Evolutionary conservation across 2,888 invertebrate genomes (phyloP).

Genomic region (Pyrocoelia pectoralis): DNA sequence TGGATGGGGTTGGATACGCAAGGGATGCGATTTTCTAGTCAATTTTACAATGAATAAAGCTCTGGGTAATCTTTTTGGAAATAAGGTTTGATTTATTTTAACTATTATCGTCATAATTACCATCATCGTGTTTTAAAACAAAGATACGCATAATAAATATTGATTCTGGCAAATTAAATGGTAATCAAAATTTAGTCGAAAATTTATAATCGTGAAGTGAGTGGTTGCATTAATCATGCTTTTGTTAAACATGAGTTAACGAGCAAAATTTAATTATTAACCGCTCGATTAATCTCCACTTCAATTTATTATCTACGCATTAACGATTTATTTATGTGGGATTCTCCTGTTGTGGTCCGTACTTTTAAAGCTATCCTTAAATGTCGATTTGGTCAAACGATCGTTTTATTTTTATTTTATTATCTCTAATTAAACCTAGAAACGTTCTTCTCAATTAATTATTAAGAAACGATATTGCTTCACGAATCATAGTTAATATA

Average conservation of each 20-base stretch:
- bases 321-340: constrained; percentile 38
- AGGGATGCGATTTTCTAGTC: constrained; percentile 58
- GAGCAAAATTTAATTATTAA: constrained; percentile 40
- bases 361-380: not conserved
- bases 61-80: constrained; percentile 46
- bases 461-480: not conserved
- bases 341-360: constrained; percentile 31
- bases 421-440: not conserved
- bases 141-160: not conserved
- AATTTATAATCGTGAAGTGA: constrained; percentile 21
- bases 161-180: constrained; percentile 16
- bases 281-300: constrained; percentile 38
- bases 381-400: not conserved
- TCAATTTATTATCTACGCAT: constrained; percentile 38
- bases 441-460: not conserved
- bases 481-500: constrained; percentile 7
- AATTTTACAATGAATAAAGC: constrained; percentile 55
- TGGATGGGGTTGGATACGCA: constrained; percentile 49
- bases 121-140: not conserved
- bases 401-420: not conserved
- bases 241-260: constrained; percentile 38
- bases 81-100: constrained; percentile 28
- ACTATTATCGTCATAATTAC: not conserved
- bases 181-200: constrained; percentile 24
- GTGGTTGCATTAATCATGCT: constrained; percentile 33